Conservation (phyloP, 2,797 vertebrate genomes). For the Pogonophryne albipinna region DNA sequence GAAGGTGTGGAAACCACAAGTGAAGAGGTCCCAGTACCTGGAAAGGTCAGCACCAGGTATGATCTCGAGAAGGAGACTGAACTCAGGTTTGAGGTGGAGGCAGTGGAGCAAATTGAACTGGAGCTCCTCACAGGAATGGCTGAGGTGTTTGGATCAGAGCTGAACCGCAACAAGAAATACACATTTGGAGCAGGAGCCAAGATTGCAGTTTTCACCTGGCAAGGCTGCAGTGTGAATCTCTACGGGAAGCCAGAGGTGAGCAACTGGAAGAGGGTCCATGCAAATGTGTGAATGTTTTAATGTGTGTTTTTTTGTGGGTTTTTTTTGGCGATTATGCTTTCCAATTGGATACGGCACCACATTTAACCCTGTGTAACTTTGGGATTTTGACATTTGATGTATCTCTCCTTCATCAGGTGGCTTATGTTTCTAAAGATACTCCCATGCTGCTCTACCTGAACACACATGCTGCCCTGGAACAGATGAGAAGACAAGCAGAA, state of each 20-base stretch:
- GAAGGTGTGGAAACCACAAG: slow-evolving; percentile 78
- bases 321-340: neutral
- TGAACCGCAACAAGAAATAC: slow-evolving; percentile 98
- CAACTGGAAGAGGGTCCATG: neutral
- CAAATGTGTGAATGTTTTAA: neutral
- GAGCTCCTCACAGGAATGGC: slow-evolving; percentile 94
- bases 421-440: slow-evolving; percentile 91
- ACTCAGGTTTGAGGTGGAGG: slow-evolving; percentile 95
- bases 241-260: slow-evolving; percentile 94
- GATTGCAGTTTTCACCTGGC: slow-evolving; percentile 98
- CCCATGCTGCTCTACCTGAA: slow-evolving; percentile 98
- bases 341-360: neutral
- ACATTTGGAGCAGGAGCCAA: slow-evolving; percentile 94
- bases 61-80: slow-evolving; percentile 97
- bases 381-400: neutral
- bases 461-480: slow-evolving; percentile 96
- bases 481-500: slow-evolving; percentile 97
- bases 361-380: neutral
- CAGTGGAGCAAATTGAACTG: slow-evolving; percentile 88
- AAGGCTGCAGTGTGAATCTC: slow-evolving; percentile 94
- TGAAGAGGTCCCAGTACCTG: slow-evolving; percentile 78
- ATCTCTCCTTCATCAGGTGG: slow-evolving; percentile 73
- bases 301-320: neutral
- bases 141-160: slow-evolving; percentile 96
- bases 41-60: slow-evolving; percentile 81